phyloP scores from a whole-genome alignment of 2,797 vertebrate species.

The Todus mexicanus region DNA sequence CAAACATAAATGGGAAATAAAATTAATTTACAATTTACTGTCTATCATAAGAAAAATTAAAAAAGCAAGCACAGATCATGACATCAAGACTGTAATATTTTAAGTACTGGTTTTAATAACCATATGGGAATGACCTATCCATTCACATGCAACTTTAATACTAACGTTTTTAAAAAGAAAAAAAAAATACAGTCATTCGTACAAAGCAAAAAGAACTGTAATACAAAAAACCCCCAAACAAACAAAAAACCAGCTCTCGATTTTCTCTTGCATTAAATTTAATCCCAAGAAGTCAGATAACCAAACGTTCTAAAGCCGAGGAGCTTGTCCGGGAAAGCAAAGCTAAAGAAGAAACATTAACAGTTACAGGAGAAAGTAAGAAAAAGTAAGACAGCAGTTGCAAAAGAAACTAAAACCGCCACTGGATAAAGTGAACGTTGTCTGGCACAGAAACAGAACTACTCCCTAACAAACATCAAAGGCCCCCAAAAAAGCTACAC shows the following conservation, averaged over 20 bases:
- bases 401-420: background rate
- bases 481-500: background rate
- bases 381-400: background rate
- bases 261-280: background rate
- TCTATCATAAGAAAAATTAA: background rate
- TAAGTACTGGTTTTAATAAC: background rate
- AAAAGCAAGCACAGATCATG: background rate
- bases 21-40: background rate
- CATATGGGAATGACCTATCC: background rate
- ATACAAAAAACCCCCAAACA: background rate
- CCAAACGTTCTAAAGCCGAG: background rate
- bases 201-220: background rate
- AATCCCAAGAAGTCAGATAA: background rate
- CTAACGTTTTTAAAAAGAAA: background rate
- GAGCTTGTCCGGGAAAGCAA: background rate
- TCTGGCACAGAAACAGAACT: background rate
- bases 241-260: background rate
- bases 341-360: background rate
- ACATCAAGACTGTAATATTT: background rate
- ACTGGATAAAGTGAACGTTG: background rate
- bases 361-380: background rate
- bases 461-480: background rate
- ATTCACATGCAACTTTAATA: background rate
- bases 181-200: background rate
- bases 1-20: background rate